These are phyloP conservation scores for Schrankia costaestrigalis DNA, from an alignment of 2,888 invertebrate species.

Conservation along the genomic window DNA sequence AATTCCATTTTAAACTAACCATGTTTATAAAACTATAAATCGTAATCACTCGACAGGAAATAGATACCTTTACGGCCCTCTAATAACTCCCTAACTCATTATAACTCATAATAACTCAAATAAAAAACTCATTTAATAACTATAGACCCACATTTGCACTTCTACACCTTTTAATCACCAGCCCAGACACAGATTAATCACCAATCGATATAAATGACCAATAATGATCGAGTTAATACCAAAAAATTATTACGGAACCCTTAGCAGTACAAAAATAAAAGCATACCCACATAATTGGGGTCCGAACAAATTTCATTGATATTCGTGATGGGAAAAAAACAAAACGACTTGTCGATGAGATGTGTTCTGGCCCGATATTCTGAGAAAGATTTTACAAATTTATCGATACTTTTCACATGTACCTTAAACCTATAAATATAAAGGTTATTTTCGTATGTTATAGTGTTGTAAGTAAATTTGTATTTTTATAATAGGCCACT, in stretches of 20 bases:
- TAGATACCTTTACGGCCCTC: too few relatives aligned
- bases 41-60: too few relatives aligned
- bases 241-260: conserved; percentile 47
- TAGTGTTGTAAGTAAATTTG: conserved; percentile 32
- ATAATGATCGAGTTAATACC: conserved; percentile 34
- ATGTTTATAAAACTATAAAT: too few relatives aligned
- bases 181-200: conserved; percentile 29
- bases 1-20: too few relatives aligned
- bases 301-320: conserved; percentile 78
- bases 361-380: conserved; percentile 67
- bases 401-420: conserved; percentile 10
- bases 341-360: conserved; percentile 71
- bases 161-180: conserved; percentile 31
- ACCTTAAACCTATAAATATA: conserved; percentile 20
- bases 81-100: too few relatives aligned
- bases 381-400: conserved; percentile 45
- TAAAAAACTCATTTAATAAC: conserved; percentile 18
- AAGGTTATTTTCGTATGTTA: conserved; percentile 24
- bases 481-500: conserved; percentile 74
- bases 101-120: neutral
- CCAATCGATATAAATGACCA: conserved; percentile 35
- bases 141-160: conserved; percentile 35
- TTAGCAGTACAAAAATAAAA: conserved; percentile 61
- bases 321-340: conserved; percentile 78
- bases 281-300: conserved; percentile 71